Percentiles rank a stretch among this genome's conserved stretches.
phyloP scores from a whole-genome alignment of 2,797 vertebrate genomes.

The Picus viridis region DNA sequence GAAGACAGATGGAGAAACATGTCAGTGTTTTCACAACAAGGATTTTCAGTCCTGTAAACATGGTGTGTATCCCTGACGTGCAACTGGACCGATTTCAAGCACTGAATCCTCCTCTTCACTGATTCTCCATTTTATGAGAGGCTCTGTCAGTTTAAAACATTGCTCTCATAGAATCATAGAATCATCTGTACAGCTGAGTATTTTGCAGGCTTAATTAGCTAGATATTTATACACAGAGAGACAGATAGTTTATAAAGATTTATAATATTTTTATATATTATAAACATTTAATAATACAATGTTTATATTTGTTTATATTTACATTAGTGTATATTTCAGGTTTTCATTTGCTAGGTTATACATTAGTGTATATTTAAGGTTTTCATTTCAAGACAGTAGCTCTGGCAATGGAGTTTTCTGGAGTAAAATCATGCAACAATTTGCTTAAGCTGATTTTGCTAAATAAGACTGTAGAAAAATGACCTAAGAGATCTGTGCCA shows the following conservation, averaged over 20 bases:
- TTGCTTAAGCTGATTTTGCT: slow-evolving; percentile 26
- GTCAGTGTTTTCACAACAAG: not conserved
- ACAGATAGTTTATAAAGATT: not conserved
- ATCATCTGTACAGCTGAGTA: not conserved
- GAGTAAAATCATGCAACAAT: not conserved
- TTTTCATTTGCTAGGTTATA: not conserved
- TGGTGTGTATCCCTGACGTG: not conserved
- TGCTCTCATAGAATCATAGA: too few species aligned
- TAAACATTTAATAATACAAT: too few species aligned
- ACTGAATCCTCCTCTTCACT: not conserved
- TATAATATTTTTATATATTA: too few species aligned
- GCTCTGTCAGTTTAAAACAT: not conserved
- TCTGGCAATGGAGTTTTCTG: slow-evolving; percentile 36
- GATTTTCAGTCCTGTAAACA: not conserved
- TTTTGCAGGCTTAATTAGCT: not conserved
- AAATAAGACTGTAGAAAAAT: slow-evolving; percentile 41
- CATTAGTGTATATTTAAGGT: not conserved
- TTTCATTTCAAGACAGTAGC: slow-evolving; percentile 9
- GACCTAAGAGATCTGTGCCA: not conserved
- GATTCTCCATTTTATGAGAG: not conserved
- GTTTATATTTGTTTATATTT: not conserved
- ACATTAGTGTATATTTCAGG: not conserved
- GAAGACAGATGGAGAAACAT: slow-evolving; percentile 9
- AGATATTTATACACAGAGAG: not conserved
- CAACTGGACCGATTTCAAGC: not conserved